Percentiles rank a stretch among this genome's conserved stretches.
Evolutionary conservation across 1,140 invertebrate genomes (phyloP).

Genomic region (Papilio polytes): DNA sequence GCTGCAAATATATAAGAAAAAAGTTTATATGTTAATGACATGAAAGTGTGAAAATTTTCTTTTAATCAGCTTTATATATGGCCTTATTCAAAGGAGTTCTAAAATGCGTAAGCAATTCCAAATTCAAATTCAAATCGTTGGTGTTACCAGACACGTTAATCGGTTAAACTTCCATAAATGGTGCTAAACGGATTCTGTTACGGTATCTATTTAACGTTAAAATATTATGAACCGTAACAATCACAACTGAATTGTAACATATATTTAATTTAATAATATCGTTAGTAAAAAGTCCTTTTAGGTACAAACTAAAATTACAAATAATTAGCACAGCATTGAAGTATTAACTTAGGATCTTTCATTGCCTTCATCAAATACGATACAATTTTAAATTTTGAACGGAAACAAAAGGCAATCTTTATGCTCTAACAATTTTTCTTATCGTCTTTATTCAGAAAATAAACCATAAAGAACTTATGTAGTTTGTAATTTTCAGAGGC

Average conservation of each 20-base stretch:
- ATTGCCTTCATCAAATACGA: neutral
- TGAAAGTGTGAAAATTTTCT: neutral
- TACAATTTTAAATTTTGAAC: neutral
- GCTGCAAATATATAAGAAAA: no score
- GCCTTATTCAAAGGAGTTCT: conserved; percentile 2
- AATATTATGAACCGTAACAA: conserved; percentile 12
- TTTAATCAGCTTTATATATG: neutral
- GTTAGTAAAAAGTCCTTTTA: neutral
- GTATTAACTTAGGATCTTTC: neutral
- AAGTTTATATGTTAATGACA: no score
- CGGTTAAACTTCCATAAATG: conserved; percentile 25
- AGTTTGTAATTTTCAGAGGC: no score
- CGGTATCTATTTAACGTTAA: conserved; percentile 22
- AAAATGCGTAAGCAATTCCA: conserved; percentile 30
- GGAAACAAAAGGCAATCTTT: neutral
- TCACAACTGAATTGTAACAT: neutral
- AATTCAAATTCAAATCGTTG: conserved; percentile 33
- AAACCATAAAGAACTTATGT: no score
- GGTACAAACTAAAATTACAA: neutral
- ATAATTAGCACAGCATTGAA: neutral
- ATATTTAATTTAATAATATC: neutral
- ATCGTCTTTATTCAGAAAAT: no score
- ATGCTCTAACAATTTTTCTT: no score
- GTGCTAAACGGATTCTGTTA: conserved; percentile 29
- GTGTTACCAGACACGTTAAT: conserved; percentile 19